These are phyloP conservation scores for Drosophila auraria DNA, from an alignment of 1,140 invertebrate genomes.

Conservation along the genomic window DNA sequence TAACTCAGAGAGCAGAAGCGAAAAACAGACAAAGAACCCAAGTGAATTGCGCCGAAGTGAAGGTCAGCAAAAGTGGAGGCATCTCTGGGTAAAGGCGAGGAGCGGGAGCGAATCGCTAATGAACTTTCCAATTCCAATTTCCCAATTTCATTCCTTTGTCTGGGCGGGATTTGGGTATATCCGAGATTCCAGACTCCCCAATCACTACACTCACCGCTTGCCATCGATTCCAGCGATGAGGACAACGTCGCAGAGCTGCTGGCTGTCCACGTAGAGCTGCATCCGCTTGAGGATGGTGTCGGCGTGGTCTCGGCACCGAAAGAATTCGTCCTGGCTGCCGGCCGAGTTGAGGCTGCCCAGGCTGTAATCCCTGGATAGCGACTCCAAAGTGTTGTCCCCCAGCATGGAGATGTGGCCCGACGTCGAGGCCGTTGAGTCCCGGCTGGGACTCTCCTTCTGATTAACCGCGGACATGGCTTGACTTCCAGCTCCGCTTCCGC, in stretches of 20 bases:
- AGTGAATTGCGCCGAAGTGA: constrained; percentile 57
- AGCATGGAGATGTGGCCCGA: constrained; percentile 79
- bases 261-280: constrained; percentile 91
- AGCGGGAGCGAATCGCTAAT: constrained; percentile 40
- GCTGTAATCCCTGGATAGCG: constrained; percentile 76
- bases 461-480: constrained; percentile 67
- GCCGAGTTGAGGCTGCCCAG: constrained; percentile 79
- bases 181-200: not conserved
- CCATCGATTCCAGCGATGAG: constrained; percentile 90
- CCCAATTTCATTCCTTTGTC: constrained; percentile 65
- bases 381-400: constrained; percentile 72
- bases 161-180: constrained; percentile 8
- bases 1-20: constrained; percentile 29
- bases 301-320: constrained; percentile 92
- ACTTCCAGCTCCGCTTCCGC: not conserved
- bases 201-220: constrained; percentile 86
- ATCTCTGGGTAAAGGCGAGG: not conserved
- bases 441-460: constrained; percentile 84
- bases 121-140: constrained; percentile 47
- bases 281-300: constrained; percentile 92
- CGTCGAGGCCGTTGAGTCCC: constrained; percentile 80
- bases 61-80: constrained; percentile 44
- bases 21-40: constrained; percentile 71
- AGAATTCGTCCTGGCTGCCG: constrained; percentile 90
- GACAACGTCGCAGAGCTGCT: constrained; percentile 92